Evolutionary conservation across 2,888 invertebrate genomes (phyloP).

Genomic region (Agrotis ipsilon): DNA sequence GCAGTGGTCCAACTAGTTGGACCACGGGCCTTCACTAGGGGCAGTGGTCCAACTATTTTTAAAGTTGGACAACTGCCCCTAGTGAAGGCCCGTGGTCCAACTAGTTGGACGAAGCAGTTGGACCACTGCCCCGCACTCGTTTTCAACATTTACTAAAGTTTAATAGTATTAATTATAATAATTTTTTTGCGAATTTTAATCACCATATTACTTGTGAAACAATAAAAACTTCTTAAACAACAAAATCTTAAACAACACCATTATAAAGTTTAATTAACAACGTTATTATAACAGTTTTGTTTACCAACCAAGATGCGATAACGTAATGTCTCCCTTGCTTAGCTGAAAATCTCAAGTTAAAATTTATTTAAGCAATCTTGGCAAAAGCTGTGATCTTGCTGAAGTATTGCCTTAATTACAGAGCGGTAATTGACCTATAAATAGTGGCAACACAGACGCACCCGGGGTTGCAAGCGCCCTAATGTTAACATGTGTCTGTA

Average conservation of each 20-base stretch:
- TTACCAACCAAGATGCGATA: slow-evolving; percentile 59
- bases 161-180: too few species aligned
- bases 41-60: too few species aligned
- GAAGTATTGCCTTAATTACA: slow-evolving; percentile 80
- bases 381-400: slow-evolving; percentile 77
- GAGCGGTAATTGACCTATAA: slow-evolving; percentile 80
- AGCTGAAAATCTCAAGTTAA: slow-evolving; percentile 74
- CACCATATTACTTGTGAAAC: too few species aligned
- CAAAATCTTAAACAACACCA: slow-evolving; percentile 22
- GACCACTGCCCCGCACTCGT: too few species aligned
- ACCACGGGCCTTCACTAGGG: too few species aligned
- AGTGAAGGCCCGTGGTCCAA: too few species aligned
- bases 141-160: too few species aligned
- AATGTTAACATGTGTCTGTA: slow-evolving; percentile 48
- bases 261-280: slow-evolving; percentile 48
- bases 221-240: slow-evolving; percentile 21
- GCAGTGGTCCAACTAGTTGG: too few species aligned
- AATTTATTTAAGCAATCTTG: slow-evolving; percentile 79
- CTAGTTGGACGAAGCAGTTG: too few species aligned
- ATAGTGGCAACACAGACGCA: slow-evolving; percentile 70
- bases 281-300: slow-evolving; percentile 62
- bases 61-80: too few species aligned
- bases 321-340: slow-evolving; percentile 69
- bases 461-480: slow-evolving; percentile 47
- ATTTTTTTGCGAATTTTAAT: too few species aligned